phyloP scores from a whole-genome alignment of 1,140 invertebrate species.

The Papilio glaucus region DNA sequence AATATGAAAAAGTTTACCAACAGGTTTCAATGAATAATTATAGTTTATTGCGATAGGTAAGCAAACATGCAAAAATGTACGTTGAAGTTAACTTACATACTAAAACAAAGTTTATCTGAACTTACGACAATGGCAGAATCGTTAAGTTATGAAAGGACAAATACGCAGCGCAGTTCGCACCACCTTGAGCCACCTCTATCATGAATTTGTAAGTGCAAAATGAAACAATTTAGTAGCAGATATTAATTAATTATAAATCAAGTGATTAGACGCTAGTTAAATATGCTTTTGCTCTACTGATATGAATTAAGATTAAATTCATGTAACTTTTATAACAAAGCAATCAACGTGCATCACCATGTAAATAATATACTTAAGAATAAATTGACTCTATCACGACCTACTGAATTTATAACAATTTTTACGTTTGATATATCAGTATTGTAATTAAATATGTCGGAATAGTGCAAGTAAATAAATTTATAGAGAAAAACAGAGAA shows the following conservation, averaged over 20 bases:
- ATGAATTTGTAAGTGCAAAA: neutral
- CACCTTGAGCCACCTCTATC: conserved; percentile 12
- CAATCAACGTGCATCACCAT: neutral
- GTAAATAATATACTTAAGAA: neutral
- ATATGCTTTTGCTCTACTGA: neutral
- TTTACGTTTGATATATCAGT: neutral
- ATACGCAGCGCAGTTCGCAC: conserved; percentile 7
- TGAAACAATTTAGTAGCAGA: conserved; percentile 1
- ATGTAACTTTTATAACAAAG: neutral
- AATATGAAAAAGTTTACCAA: neutral
- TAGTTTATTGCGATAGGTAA: neutral
- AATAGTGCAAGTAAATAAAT: neutral
- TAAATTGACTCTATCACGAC: neutral
- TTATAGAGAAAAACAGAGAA: neutral
- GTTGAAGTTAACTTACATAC: conserved; percentile 13
- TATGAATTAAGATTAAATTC: neutral
- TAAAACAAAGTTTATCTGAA: conserved; percentile 8
- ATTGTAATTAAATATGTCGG: neutral
- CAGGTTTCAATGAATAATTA: conserved; percentile 14
- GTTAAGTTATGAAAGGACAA: neutral
- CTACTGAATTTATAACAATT: neutral
- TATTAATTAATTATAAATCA: neutral
- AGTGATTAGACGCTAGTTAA: neutral
- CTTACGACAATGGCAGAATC: neutral
- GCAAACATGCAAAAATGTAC: neutral